Evolutionary conservation across 2,888 invertebrate genomes (phyloP), one percentile per base, ranked within the genome.

Genomic region (Zhengitettix transpicula): DNA sequence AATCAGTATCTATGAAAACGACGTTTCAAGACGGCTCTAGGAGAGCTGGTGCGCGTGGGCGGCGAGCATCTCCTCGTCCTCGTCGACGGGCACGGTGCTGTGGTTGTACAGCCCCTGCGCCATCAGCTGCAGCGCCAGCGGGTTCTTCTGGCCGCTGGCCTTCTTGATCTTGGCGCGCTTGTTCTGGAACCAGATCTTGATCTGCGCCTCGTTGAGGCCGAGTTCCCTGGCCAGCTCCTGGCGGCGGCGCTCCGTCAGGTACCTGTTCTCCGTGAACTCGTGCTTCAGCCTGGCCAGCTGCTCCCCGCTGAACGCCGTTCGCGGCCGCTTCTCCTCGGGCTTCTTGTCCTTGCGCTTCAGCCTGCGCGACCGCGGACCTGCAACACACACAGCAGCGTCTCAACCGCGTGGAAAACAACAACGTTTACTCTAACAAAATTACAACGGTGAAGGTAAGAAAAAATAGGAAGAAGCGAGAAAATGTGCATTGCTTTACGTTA

Each of bases 131-230:
- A 92, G 71, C 0, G 95, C 94, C 59, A 95, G 75, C 0, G 89
- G 87, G 73, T 92, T 89, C 69, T 88, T 84, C 66, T 87, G 85
- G 0, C 92, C 92, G 0, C 83, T 83, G 0, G 90, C 82, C 72
- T 96, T 96, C 79, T 97, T 97, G 73, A 95, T 87, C 77, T 96
- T 96, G 64, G 97, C 97, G 15, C 96, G 80, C 73, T 96, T 95
- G 77, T 96, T 95, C 78, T 96, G 92, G 77, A 94, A 93, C 94
- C 93, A 95, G 73, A 95, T 94, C 78, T 95, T 95, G 72, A 93
- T 97, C 76, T 97, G 97, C 0, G 94, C 93, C 73, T 98, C 97
- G 68, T 96, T 95, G 62, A 97, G 78, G 1, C 91, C 89, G 61
- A 97, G 77, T 69, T 95, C 94, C 8, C 85, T 80, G n/a, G 95